These are phyloP conservation scores for Austrofundulus limnaeus DNA, from an alignment of 2,113 vertebrate species.

Conservation along the genomic window DNA sequence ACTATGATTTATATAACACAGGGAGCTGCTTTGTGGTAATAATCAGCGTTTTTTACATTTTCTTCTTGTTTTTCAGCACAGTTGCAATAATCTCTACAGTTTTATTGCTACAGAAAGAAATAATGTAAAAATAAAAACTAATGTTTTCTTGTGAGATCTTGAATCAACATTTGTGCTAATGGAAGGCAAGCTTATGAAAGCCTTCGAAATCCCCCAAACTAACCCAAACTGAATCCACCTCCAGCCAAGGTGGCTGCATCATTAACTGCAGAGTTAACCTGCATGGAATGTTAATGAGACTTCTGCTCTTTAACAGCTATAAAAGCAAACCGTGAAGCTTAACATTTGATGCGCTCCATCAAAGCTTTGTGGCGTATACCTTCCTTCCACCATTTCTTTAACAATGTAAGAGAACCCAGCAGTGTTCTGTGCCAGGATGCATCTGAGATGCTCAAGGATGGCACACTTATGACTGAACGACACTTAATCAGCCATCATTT, in stretches of 20 bases:
- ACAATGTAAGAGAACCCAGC: constrained; percentile 25
- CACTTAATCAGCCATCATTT: constrained; percentile 52
- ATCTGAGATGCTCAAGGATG: constrained; percentile 32
- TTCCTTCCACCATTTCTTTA: constrained; percentile 20
- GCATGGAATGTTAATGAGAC: constrained; percentile 39
- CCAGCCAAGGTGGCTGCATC: constrained; percentile 33
- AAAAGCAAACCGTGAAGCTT: constrained; percentile 16
- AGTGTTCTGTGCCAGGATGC: constrained; percentile 3
- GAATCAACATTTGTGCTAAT: constrained; percentile 26
- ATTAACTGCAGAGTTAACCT: constrained; percentile 28
- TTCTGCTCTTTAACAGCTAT: constrained; percentile 16
- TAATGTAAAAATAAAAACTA: too few species aligned
- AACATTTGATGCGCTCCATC: constrained; percentile 1
- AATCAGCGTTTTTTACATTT: not conserved
- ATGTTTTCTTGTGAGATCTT: not conserved
- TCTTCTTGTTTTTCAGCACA: not conserved
- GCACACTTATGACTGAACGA: constrained; percentile 31
- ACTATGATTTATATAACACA: not conserved
- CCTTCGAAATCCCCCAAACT: constrained; percentile 4
- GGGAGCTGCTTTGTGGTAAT: not conserved
- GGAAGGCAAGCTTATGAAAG: constrained; percentile 34
- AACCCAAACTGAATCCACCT: constrained; percentile 27
- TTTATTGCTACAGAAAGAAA: not conserved
- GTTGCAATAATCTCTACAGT: not conserved
- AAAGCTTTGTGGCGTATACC: constrained; percentile 14